phyloP scores from a whole-genome alignment of 2,888 invertebrate genomes.

The Phortica okadai region DNA sequence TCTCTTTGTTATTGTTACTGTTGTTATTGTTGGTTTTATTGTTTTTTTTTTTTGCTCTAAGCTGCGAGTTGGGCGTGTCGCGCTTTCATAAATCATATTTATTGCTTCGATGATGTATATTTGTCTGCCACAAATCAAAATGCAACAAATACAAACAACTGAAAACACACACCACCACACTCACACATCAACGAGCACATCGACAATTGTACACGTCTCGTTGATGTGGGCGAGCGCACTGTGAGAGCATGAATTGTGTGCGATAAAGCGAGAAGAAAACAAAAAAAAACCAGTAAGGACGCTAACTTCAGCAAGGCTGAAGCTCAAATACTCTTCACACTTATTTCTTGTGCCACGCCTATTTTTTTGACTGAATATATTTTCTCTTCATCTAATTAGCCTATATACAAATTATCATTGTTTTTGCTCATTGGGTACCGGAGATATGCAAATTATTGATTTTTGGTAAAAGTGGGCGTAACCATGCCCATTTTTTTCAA shows the following conservation, averaged over 20 bases:
- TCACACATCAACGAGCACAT: background rate
- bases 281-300: too few relatives aligned
- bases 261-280: background rate
- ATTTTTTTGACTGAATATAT: too few relatives aligned
- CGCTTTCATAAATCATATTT: slow-evolving; percentile 15
- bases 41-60: background rate
- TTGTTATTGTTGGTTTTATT: slow-evolving; percentile 47
- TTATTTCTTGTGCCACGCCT: too few relatives aligned
- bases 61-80: background rate
- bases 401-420: too few relatives aligned
- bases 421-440: too few relatives aligned
- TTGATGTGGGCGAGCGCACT: background rate
- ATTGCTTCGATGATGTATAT: slow-evolving; percentile 16
- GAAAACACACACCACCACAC: background rate
- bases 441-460: too few relatives aligned
- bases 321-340: too few relatives aligned
- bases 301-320: too few relatives aligned
- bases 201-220: background rate
- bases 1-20: slow-evolving; percentile 32
- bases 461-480: too few relatives aligned
- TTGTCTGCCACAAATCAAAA: too few relatives aligned
- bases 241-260: background rate
- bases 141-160: slow-evolving; percentile 1
- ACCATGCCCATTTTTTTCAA: too few relatives aligned
- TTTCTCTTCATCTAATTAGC: too few relatives aligned